phyloP scores from a whole-genome alignment of 2,797 vertebrate species.

The Coilia nasus region DNA sequence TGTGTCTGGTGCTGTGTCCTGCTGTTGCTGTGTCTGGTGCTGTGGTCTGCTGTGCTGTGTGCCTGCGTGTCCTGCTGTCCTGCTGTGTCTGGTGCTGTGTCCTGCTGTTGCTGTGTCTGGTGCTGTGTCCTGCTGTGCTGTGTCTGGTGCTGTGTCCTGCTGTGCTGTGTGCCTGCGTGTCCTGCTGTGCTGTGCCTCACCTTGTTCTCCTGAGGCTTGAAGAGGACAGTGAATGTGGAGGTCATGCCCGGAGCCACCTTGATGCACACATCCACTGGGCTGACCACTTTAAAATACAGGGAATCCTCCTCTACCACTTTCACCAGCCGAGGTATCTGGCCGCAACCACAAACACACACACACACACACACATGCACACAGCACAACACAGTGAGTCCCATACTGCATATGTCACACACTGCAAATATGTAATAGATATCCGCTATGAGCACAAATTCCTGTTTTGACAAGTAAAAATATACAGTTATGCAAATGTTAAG shows the following conservation, averaged over 20 bases:
- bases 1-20: neutral
- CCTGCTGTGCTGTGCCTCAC: slow-evolving; percentile 58
- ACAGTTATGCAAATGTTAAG: neutral
- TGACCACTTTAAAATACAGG: slow-evolving; percentile 79
- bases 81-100: too few species aligned
- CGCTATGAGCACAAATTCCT: neutral
- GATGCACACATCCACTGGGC: slow-evolving; percentile 63
- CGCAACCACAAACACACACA: neutral
- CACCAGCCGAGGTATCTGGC: slow-evolving; percentile 79
- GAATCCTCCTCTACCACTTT: slow-evolving; percentile 80
- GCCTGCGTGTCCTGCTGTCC: neutral
- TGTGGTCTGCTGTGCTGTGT: neutral
- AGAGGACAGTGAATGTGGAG: slow-evolving; percentile 73
- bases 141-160: too few species aligned
- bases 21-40: neutral
- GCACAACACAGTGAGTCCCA: neutral
- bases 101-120: too few species aligned
- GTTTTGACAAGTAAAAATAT: neutral
- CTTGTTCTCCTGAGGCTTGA: slow-evolving; percentile 85
- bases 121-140: too few species aligned
- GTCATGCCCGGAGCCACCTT: slow-evolving; percentile 84
- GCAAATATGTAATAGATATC: neutral
- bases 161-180: neutral
- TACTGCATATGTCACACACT: neutral
- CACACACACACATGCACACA: neutral